These are phyloP conservation scores for Boleophthalmus pectinirostris DNA, from an alignment of 2,113 vertebrate genomes.

Conservation along the genomic window DNA sequence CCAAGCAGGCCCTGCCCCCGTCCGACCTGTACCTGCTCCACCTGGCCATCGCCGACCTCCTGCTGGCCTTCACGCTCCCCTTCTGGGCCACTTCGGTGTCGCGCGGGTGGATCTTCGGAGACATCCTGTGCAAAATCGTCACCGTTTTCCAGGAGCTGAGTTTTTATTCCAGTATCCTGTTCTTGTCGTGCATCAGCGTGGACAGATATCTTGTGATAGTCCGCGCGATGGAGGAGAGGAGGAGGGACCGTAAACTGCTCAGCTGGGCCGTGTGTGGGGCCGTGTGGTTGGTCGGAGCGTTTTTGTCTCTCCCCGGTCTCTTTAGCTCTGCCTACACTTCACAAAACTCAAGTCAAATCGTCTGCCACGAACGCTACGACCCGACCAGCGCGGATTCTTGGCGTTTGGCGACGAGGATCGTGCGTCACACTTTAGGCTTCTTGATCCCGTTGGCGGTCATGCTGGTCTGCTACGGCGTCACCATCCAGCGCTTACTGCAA, in stretches of 20 bases:
- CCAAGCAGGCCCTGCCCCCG: conserved; percentile 50
- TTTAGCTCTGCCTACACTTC: conserved; percentile 29
- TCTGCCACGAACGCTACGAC: conserved; percentile 60
- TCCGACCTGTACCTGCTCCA: conserved; percentile 79
- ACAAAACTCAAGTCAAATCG: fast-evolving
- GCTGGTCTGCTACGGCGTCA: conserved; percentile 71
- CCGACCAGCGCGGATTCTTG: conserved; percentile 44
- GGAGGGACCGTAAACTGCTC: conserved; percentile 24
- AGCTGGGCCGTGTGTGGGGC: conserved; percentile 59
- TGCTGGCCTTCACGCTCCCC: conserved; percentile 75
- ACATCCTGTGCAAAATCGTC: conserved; percentile 70
- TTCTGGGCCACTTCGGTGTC: conserved; percentile 68
- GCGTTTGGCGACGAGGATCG: conserved; percentile 66
- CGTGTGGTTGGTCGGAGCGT: conserved; percentile 66
- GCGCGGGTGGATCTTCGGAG: conserved; percentile 76
- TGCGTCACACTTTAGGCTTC: conserved; percentile 71
- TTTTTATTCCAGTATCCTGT: conserved; percentile 81
- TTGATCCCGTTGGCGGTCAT: conserved; percentile 70
- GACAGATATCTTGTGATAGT: conserved; percentile 81
- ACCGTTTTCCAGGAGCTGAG: conserved; percentile 73
- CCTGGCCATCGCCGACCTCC: conserved; percentile 71
- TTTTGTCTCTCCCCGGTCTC: conserved; percentile 72
- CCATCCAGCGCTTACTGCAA: conserved; percentile 59
- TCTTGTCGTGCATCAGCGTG: conserved; percentile 79
- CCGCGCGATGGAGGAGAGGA: conserved; percentile 57